Evolutionary conservation across 2,888 invertebrate species (phyloP), one percentile per base, ranked within the genome.

Genomic region (Axea sp.): DNA sequence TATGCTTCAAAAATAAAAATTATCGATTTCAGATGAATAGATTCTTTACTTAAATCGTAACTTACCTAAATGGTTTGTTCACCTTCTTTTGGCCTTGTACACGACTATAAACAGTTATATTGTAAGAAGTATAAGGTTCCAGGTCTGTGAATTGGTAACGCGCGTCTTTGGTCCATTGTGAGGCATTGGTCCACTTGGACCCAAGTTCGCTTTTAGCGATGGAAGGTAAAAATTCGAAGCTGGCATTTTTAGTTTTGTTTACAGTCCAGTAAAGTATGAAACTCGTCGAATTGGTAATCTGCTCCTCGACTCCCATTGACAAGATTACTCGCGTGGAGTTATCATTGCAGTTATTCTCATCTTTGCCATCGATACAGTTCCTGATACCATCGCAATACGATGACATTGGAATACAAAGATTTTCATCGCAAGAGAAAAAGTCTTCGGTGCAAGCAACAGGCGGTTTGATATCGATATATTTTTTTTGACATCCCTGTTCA

Each of bases 31-130:
- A n/a, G n/a, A n/a, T n/a, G n/a, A n/a, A n/a, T n/a, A n/a, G n/a
- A n/a, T n/a, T n/a, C n/a, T n/a, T n/a, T n/a, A n/a, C n/a, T n/a
- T n/a, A n/a, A n/a, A n/a, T n/a, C n/a, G n/a, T n/a, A 15, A 14
- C 39, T 15, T 35, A 53, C 65, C 37, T 59, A 31, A 90, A 91
- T 0, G 95, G 93, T 0, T 93, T 90, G 71, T 91, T 93, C 0
- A 90, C 90, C 0, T 82, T 84, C 11, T 84, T 88, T 28, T 90
- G 90, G 0, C 90, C 90, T 76, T 90, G 90, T 59, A 90, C 84
- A 55, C 91, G 89, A 0, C 94, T 93, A 85, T 92, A 95, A 47
- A 95, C 92, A 0, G 95, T 95, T 68, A 95, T 90, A 77, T 94
- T 94, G 83, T 96, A 96, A n/a, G 89, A 88, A 0, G 94, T 94